Evolutionary conservation across 2,113 vertebrate genomes (phyloP).

Genomic region (Atherinomorus stipes): DNA sequence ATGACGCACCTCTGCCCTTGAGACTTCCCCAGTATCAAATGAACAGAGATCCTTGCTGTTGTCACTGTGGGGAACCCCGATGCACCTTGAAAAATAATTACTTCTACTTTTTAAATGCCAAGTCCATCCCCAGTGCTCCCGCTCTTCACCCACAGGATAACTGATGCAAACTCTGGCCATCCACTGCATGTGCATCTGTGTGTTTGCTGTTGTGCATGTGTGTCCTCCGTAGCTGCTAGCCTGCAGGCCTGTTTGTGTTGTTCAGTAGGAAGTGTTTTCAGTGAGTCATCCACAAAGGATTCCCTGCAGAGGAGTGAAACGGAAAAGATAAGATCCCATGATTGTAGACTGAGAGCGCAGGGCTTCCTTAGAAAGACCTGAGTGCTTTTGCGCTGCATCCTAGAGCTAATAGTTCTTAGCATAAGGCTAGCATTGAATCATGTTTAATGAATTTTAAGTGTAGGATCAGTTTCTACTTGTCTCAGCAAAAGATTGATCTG

Average conservation of each 20-base stretch:
- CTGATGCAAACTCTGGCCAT: constrained; percentile 72
- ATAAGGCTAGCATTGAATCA: background rate
- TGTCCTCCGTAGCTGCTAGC: constrained; percentile 53
- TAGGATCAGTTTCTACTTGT: background rate
- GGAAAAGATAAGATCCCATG: constrained; percentile 71
- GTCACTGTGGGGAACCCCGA: constrained; percentile 58
- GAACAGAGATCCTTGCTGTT: constrained; percentile 49
- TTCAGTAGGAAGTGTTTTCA: constrained; percentile 81
- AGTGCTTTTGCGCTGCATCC: background rate
- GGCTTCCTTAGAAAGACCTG: constrained; percentile 32
- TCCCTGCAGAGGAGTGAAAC: constrained; percentile 84
- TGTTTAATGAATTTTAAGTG: background rate
- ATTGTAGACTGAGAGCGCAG: constrained; percentile 26
- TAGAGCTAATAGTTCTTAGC: background rate
- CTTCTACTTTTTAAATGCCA: constrained; percentile 61
- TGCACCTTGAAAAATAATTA: constrained; percentile 75
- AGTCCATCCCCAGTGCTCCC: constrained; percentile 51
- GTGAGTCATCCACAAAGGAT: constrained; percentile 88
- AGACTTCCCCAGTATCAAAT: constrained; percentile 49
- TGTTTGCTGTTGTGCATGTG: constrained; percentile 53
- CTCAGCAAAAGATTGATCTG: background rate
- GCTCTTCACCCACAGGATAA: constrained; percentile 64
- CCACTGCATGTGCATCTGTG: constrained; percentile 22
- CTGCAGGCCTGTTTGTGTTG: constrained; percentile 79
- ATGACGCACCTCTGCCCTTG: constrained; percentile 1